Percentiles rank a stretch among this genome's conserved stretches.
These are phyloP conservation scores for Amazona vittata DNA, from an alignment of 2,113 vertebrate species.

Conservation along the genomic window DNA sequence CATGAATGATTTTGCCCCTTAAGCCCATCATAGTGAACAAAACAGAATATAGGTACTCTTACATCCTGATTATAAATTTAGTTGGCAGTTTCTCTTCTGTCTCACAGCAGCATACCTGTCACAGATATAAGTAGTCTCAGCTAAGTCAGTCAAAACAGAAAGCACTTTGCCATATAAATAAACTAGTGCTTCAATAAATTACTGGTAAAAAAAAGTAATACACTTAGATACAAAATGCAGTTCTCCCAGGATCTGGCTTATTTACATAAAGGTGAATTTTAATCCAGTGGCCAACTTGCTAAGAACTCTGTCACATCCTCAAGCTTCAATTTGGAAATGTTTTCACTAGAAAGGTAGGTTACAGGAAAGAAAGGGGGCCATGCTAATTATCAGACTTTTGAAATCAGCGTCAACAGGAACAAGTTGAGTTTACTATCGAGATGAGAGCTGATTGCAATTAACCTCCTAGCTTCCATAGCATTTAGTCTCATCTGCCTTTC, in stretches of 20 bases:
- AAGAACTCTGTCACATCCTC: constrained; percentile 10
- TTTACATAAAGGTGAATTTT: constrained; percentile 51
- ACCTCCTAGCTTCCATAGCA: not conserved
- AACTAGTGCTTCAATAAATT: not conserved
- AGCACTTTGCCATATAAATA: not conserved
- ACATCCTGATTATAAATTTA: not conserved
- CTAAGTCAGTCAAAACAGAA: constrained; percentile 27
- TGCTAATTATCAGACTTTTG: not conserved
- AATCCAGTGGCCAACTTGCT: constrained; percentile 23
- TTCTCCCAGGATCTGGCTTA: not conserved
- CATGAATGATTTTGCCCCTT: constrained; percentile 6
- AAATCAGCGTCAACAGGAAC: constrained; percentile 21
- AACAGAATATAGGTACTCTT: not conserved
- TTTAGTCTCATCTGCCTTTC: not conserved
- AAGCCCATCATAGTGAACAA: not conserved
- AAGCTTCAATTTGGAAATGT: constrained; percentile 1
- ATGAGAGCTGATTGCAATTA: not conserved
- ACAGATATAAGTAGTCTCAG: not conserved
- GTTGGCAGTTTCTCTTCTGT: constrained; percentile 25
- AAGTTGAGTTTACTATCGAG: not conserved
- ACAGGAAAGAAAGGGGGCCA: not conserved
- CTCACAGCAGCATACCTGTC: not conserved
- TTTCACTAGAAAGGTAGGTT: constrained; percentile 42
- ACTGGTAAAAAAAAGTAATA: not conserved
- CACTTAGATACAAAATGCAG: not conserved